Evolutionary conservation across 1,140 invertebrate genomes (phyloP), one percentile per base, ranked within the genome.

Genomic region (Leptinotarsa lineolata): DNA sequence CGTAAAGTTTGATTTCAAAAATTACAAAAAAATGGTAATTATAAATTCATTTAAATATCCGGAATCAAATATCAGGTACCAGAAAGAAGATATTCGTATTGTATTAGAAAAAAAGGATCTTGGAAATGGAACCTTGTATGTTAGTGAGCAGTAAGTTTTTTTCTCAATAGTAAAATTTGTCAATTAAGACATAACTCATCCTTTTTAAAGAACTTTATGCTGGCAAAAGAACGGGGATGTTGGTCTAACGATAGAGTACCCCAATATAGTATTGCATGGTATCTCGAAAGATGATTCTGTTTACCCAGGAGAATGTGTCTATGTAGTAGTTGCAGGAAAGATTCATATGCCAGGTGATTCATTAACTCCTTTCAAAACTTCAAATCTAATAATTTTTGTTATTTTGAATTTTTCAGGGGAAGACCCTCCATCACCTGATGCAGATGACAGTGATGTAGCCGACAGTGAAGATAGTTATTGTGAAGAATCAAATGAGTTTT

Each of bases 161-260:
- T 30, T 44, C 44, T n/a, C 4, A 54, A 24, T 54, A 68, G 15
- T 21, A 39, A 30, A 18, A 16, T 65, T 21, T 39, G 4, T 54
- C 16, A 54, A n/a, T n/a, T n/a, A n/a, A 54, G 48, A 54, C 4
- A 16, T 15, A 54, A 15, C 15, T 54, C n/a, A 16, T 13, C 48
- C 20, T 82, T 74, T 78, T 86, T 84, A 59, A 81, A 92, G 91
- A 80, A 86, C 88, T 54, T 82, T 93, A 20, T 89, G 88, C 72
- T 93, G 92, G 92, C 80, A 84, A 73, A 83, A 89, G 39, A 86
- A 88, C 67, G 85, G 81, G 71, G 84, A 85, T 59, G 84, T 88
- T 78, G 92, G 92, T 68, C 92, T 94, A 81, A 90, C 88, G n/a
- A 80, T 94, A 63, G 86, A 90, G 75, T 94, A 94, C 83, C 89